A percentile compares a stretch with the other conserved stretches of the same genome.
These are phyloP conservation scores for Hyles euphorbiae DNA, from an alignment of 1,140 invertebrate genomes.

Conservation along the genomic window DNA sequence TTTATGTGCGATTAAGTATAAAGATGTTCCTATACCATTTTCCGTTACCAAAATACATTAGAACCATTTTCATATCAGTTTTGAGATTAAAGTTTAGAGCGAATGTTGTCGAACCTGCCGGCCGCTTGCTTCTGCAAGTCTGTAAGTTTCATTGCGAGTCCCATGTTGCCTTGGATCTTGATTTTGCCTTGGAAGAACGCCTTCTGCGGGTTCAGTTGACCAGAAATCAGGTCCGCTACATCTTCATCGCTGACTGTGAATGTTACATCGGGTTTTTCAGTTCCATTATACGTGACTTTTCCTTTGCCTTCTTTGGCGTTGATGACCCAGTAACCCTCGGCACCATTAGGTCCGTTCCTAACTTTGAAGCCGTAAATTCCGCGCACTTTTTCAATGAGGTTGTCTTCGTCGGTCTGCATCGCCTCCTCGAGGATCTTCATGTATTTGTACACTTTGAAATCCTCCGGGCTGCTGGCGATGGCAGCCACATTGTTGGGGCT, in stretches of 20 bases:
- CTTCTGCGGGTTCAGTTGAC: conserved; percentile 95
- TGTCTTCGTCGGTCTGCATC: conserved; percentile 88
- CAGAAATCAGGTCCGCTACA: conserved; percentile 89
- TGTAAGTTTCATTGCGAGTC: conserved; percentile 94
- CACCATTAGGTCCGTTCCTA: conserved; percentile 83
- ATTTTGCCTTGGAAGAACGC: conserved; percentile 99
- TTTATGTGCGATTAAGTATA: conserved; percentile 3
- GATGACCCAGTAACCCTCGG: conserved; percentile 91
- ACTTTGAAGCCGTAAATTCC: conserved; percentile 94
- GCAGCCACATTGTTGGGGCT: conserved; percentile 58
- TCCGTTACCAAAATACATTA: conserved; percentile 38
- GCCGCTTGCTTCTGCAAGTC: conserved; percentile 87
- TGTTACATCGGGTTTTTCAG: conserved; percentile 93
- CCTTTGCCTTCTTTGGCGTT: conserved; percentile 93
- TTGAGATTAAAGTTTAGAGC: conserved; percentile 81
- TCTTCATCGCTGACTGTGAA: conserved; percentile 92
- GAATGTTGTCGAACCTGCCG: conserved; percentile 82
- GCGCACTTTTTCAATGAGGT: conserved; percentile 88
- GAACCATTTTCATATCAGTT: conserved; percentile 19
- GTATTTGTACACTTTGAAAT: conserved; percentile 85
- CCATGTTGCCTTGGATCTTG: conserved; percentile 97
- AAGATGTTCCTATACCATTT: conserved; percentile 30
- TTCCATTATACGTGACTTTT: conserved; percentile 86
- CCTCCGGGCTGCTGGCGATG: conserved; percentile 67
- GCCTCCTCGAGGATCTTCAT: conserved; percentile 88